phyloP scores from a whole-genome alignment of 2,113 vertebrate genomes.

The Accipiter virgatus region DNA sequence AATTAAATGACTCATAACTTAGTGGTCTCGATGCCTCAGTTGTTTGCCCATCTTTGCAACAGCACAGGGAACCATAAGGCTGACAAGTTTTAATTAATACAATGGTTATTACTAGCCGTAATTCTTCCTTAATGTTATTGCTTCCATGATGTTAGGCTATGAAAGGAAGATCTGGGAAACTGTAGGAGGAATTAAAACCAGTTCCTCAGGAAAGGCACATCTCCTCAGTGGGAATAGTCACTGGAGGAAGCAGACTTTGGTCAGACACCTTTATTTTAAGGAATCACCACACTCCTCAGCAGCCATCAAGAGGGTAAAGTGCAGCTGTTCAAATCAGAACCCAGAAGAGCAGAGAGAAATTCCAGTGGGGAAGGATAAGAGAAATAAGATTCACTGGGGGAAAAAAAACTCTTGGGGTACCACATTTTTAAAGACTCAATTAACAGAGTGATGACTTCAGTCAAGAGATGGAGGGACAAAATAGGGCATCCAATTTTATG shows the following conservation, averaged over 20 bases:
- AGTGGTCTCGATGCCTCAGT: neutral
- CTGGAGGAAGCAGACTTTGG: neutral
- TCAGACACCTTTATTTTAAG: neutral
- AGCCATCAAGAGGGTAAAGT: neutral
- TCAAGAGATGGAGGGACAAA: neutral
- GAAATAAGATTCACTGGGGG: rapidly evolving
- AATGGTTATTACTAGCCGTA: neutral
- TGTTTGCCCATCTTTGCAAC: neutral
- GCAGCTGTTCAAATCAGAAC: neutral
- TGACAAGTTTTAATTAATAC: neutral
- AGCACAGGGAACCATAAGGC: neutral
- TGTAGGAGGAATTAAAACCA: neutral
- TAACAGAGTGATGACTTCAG: neutral
- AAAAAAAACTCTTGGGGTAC: neutral
- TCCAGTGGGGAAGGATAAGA: neutral
- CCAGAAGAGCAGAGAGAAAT: neutral
- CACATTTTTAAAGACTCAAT: neutral
- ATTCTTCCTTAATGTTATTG: neutral
- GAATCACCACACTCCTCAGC: neutral
- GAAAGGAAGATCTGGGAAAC: neutral
- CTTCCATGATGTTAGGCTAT: neutral
- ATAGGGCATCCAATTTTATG: neutral
- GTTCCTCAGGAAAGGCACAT: neutral
- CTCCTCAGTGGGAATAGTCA: neutral
- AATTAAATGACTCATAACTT: neutral